A percentile compares a stretch with the other conserved stretches of the same genome.
These are phyloP conservation scores for Stegodyphus dumicola DNA, from an alignment of 1,140 invertebrate genomes.

Conservation along the genomic window DNA sequence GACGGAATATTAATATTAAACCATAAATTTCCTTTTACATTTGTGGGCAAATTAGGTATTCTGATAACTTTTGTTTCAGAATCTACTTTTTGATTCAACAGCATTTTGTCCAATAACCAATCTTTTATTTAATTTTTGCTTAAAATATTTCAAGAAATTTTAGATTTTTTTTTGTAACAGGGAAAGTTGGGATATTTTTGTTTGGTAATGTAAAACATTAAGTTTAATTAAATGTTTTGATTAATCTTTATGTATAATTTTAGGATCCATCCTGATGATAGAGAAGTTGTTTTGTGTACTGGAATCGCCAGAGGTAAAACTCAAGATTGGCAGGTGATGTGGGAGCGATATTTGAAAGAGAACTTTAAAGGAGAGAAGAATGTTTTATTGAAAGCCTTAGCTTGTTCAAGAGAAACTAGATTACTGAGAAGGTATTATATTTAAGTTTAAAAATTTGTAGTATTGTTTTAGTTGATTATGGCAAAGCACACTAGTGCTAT, in stretches of 20 bases:
- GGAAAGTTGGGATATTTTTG: too few species aligned
- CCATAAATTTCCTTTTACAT: too few species aligned
- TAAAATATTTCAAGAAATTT: too few species aligned
- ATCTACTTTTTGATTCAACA: too few species aligned
- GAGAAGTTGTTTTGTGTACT: constrained; percentile 79
- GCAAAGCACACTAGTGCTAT: background rate
- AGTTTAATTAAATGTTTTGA: too few species aligned
- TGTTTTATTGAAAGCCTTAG: constrained; percentile 77
- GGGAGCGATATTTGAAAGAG: constrained; percentile 76
- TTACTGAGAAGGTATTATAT: constrained; percentile 63
- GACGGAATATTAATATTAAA: too few species aligned
- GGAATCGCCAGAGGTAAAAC: constrained; percentile 78
- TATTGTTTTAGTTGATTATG: background rate
- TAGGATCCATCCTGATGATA: constrained; percentile 69
- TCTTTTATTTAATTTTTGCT: too few species aligned
- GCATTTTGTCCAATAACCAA: too few species aligned
- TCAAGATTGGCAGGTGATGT: constrained; percentile 84
- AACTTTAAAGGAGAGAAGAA: constrained; percentile 64
- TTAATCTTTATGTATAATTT: background rate
- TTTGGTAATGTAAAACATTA: too few species aligned
- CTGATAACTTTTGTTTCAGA: too few species aligned
- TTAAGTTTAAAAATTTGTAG: background rate
- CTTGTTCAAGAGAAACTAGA: constrained; percentile 72
- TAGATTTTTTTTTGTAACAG: too few species aligned
- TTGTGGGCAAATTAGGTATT: too few species aligned